Percentiles rank a stretch among this genome's conserved stretches.
These are phyloP conservation scores for Pseudomyrmex flavicornis DNA, from an alignment of 1,140 invertebrate species.

Conservation along the genomic window DNA sequence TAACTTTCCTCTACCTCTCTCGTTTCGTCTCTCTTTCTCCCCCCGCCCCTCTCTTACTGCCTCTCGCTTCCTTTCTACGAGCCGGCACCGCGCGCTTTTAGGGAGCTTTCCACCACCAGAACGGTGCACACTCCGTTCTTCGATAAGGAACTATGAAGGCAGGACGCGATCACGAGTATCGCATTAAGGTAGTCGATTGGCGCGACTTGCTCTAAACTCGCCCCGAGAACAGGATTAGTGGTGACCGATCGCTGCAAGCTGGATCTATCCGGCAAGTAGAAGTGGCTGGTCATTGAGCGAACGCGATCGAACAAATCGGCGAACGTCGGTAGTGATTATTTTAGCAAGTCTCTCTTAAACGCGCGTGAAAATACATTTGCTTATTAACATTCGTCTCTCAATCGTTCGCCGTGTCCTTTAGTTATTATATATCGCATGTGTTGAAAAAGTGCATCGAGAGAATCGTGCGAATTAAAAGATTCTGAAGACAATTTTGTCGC, in stretches of 20 bases:
- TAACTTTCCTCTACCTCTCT: conserved; percentile 56
- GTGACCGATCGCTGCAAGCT: conserved; percentile 32
- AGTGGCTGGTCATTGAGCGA: conserved; percentile 22
- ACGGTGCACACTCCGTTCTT: conserved; percentile 32
- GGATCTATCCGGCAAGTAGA: conserved; percentile 21
- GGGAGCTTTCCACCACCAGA: conserved; percentile 74
- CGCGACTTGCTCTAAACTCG: conserved; percentile 57
- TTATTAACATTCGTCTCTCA: no score
- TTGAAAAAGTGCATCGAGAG: conserved; percentile 34
- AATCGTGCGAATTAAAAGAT: conserved; percentile 22
- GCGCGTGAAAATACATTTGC: neutral
- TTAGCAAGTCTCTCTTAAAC: neutral
- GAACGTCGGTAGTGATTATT: conserved; percentile 3
- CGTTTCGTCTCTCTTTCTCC: conserved; percentile 31
- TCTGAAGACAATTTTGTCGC: neutral
- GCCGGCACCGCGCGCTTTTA: conserved; percentile 59
- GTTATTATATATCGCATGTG: conserved; percentile 27
- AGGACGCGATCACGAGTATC: conserved; percentile 51
- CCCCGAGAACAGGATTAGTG: conserved; percentile 43
- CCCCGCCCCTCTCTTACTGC: neutral
- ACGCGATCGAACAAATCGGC: neutral
- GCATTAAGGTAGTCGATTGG: conserved; percentile 68
- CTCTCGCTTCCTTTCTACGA: conserved; percentile 47
- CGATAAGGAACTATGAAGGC: conserved; percentile 69
- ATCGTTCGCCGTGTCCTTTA: no score